phyloP scores from a whole-genome alignment of 2,888 invertebrate species.

The Dimorphilus gyrociliatus region DNA sequence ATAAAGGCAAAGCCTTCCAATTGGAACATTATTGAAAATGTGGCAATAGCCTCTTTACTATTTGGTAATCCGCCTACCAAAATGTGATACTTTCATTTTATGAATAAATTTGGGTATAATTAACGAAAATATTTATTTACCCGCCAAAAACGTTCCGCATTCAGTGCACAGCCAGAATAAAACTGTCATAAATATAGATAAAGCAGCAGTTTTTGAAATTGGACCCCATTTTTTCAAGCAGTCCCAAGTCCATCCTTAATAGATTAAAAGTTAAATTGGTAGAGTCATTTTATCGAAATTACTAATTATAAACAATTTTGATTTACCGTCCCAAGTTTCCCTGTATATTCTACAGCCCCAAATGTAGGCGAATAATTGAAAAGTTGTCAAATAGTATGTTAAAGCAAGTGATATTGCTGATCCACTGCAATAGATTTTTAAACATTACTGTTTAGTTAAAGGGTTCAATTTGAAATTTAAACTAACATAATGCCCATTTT shows the following conservation, averaged over 20 bases:
- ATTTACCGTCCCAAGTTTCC: slow-evolving; percentile 13
- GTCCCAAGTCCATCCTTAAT: slow-evolving; percentile 13
- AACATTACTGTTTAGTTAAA: neutral
- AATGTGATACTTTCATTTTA: neutral
- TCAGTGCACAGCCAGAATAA: slow-evolving; percentile 17
- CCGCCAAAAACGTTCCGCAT: slow-evolving; percentile 13
- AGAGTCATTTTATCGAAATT: no score
- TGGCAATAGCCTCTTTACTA: slow-evolving; percentile 11
- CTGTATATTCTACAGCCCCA: slow-evolving; percentile 13
- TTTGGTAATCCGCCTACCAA: slow-evolving; percentile 8
- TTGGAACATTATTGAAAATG: slow-evolving; percentile 13
- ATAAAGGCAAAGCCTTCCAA: slow-evolving; percentile 17
- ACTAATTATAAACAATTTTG: neutral
- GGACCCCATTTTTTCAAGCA: slow-evolving; percentile 13
- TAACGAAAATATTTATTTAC: slow-evolving; percentile 5
- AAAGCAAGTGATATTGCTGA: slow-evolving; percentile 12
- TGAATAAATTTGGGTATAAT: neutral
- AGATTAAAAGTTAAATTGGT: no score
- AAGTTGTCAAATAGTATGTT: slow-evolving; percentile 13
- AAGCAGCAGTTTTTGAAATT: slow-evolving; percentile 8
- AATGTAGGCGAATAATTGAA: slow-evolving; percentile 11
- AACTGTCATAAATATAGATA: slow-evolving; percentile 14
- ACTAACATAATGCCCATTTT: slow-evolving; percentile 12
- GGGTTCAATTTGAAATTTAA: neutral
- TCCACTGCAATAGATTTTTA: slow-evolving; percentile 9